phyloP scores from a whole-genome alignment of 1,140 invertebrate genomes.

The Penaeus japonicus region DNA sequence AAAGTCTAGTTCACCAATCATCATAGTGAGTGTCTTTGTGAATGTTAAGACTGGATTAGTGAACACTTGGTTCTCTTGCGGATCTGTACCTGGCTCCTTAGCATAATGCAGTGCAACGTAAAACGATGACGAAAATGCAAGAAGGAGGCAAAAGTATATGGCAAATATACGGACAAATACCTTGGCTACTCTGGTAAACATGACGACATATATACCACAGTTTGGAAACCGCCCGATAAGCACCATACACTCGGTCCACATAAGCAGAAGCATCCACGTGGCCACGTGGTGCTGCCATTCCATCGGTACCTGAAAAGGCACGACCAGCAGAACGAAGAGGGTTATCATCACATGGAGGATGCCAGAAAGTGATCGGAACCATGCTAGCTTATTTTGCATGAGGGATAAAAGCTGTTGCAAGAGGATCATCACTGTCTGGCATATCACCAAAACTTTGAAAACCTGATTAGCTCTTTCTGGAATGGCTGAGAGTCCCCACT shows the following conservation, averaged over 20 bases:
- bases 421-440: constrained; percentile 35
- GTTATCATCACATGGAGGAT: constrained; percentile 57
- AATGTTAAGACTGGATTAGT: constrained; percentile 64
- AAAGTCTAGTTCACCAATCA: constrained; percentile 72
- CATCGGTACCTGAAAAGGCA: background rate
- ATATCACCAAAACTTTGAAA: constrained; percentile 29
- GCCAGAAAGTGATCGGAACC: constrained; percentile 48
- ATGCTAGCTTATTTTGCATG: constrained; percentile 43
- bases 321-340: constrained; percentile 48
- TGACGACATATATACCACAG: constrained; percentile 59
- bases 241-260: constrained; percentile 69
- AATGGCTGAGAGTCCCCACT: background rate
- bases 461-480: background rate
- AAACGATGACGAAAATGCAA: constrained; percentile 70
- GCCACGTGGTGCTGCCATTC: constrained; percentile 67
- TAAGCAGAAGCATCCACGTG: constrained; percentile 66
- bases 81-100: background rate
- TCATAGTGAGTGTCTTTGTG: constrained; percentile 70
- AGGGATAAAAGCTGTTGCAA: constrained; percentile 41
- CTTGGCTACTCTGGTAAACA: constrained; percentile 59
- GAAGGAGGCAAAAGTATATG: constrained; percentile 68
- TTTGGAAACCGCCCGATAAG: constrained; percentile 65
- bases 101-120: constrained; percentile 65
- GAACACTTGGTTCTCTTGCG: constrained; percentile 63
- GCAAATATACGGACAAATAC: constrained; percentile 63